Percentiles rank a stretch among this genome's conserved stretches.
These are phyloP conservation scores for Oscheius sp. DNA, from an alignment of 2,888 invertebrate species.

Conservation along the genomic window DNA sequence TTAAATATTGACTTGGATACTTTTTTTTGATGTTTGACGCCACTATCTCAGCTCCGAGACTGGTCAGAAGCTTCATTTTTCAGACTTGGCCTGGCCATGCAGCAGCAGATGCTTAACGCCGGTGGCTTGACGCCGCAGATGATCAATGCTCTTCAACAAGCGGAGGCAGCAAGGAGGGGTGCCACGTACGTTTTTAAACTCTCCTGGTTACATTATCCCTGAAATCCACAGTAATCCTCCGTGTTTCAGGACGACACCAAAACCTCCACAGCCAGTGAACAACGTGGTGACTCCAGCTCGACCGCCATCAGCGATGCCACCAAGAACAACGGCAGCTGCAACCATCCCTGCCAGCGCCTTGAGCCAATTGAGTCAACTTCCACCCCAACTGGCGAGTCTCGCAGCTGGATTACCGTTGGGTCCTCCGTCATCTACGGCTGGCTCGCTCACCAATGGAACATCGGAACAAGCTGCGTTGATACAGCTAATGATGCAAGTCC, in stretches of 20 bases:
- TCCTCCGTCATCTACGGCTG: conserved; percentile 27
- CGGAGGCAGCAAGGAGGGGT: conserved; percentile 41
- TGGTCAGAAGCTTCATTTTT: conserved; percentile 14
- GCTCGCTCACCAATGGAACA: conserved; percentile 35
- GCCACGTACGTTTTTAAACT: conserved; percentile 15
- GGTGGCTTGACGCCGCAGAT: conserved; percentile 32
- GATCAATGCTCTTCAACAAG: conserved; percentile 40
- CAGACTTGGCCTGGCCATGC: conserved; percentile 12
- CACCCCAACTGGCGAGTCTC: conserved; percentile 7
- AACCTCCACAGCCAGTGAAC: no score
- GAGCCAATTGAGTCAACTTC: background rate
- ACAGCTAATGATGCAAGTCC: conserved; percentile 29
- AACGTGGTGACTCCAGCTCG: conserved; percentile 20
- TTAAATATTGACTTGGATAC: conserved; percentile 12
- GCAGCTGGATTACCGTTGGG: conserved; percentile 8
- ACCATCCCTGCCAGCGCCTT: background rate
- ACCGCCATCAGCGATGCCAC: conserved; percentile 23
- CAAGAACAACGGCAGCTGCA: conserved; percentile 2
- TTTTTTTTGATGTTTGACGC: background rate
- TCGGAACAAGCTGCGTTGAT: conserved; percentile 31
- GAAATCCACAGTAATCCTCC: no score
- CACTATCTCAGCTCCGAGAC: background rate
- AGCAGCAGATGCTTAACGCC: conserved; percentile 3
- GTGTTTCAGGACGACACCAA: conserved; percentile 27
- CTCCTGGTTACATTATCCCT: no score